These are phyloP conservation scores for Holothuria glaberrima DNA, from an alignment of 35 echinoderm and acorn worm genomes.

Conservation along the genomic window DNA sequence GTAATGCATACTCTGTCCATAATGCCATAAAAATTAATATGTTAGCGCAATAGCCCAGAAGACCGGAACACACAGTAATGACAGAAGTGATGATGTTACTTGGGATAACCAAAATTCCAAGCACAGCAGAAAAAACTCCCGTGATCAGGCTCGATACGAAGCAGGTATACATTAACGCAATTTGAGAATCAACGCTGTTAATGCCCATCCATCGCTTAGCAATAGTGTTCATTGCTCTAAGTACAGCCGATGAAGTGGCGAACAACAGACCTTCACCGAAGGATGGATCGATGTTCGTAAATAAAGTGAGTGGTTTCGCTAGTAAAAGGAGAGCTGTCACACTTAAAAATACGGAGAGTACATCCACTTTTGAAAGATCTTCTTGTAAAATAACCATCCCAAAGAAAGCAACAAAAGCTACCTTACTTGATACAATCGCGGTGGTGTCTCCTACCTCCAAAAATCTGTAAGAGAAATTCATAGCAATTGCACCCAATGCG, in stretches of 20 bases:
- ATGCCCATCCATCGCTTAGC: background rate
- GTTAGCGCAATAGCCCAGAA: no score
- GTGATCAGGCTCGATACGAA: background rate
- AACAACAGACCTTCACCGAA: background rate
- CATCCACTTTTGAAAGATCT: background rate
- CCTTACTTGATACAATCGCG: background rate
- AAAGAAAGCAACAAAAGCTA: background rate
- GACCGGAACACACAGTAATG: no score
- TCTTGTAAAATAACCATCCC: conserved; percentile 1
- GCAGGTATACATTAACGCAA: background rate
- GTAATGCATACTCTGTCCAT: no score
- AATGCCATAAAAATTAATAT: no score
- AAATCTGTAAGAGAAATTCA: background rate
- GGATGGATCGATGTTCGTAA: background rate
- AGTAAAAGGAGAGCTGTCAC: background rate
- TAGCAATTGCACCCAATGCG: background rate
- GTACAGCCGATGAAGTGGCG: background rate
- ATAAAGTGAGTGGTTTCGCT: background rate
- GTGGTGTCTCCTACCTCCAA: conserved; percentile 2
- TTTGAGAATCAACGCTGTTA: background rate
- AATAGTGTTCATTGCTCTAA: background rate
- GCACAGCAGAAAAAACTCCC: background rate
- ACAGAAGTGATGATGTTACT: no score
- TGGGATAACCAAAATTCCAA: background rate
- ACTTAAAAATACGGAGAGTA: background rate